phyloP scores from a whole-genome alignment of 2,888 invertebrate genomes.

The Euphydryas editha region DNA sequence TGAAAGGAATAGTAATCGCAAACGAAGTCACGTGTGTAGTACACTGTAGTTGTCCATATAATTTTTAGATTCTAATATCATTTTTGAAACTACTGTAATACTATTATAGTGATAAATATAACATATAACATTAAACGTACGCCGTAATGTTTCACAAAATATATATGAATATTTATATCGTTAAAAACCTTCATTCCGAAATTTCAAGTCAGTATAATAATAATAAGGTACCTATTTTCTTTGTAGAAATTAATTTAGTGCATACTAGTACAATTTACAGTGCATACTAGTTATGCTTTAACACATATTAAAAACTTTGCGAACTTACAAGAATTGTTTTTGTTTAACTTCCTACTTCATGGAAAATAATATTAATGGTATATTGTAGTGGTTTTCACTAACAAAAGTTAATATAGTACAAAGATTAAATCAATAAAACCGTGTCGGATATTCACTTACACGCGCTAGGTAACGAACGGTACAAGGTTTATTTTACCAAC shows the following conservation, averaged over 20 bases:
- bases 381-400: too few relatives aligned
- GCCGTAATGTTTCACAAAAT: background rate
- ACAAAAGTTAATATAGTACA: background rate
- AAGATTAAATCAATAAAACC: background rate
- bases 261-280: background rate
- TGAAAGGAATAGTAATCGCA: too few relatives aligned
- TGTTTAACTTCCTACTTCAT: background rate
- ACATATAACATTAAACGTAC: background rate
- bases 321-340: background rate
- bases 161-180: background rate
- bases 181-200: conserved; percentile 1
- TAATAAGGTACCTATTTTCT: background rate
- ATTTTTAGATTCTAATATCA: too few relatives aligned
- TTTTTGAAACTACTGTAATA: background rate
- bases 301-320: background rate
- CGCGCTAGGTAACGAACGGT: too few relatives aligned
- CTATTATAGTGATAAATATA: background rate
- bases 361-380: too few relatives aligned
- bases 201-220: conserved; percentile 10
- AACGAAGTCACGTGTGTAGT: too few relatives aligned
- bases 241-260: background rate
- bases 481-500: conserved; percentile 2
- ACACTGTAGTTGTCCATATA: too few relatives aligned
- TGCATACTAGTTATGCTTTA: background rate
- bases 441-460: background rate